Conservation (phyloP, 2,888 invertebrate species). For the Embidobia sp. region DNA sequence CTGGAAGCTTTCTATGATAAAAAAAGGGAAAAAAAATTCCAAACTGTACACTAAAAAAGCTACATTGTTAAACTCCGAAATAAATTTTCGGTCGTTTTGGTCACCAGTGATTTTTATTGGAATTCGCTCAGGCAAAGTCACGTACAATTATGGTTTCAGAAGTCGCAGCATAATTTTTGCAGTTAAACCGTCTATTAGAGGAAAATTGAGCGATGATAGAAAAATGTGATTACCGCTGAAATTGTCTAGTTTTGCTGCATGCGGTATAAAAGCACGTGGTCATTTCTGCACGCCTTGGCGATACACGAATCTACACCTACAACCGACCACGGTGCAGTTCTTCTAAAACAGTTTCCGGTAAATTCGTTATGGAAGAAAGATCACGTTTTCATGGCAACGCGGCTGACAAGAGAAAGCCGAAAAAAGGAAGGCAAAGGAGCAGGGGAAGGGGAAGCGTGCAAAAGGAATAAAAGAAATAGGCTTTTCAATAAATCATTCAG, state of each 20-base stretch:
- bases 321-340: slow-evolving; percentile 28
- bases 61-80: too few relatives aligned
- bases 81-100: too few relatives aligned
- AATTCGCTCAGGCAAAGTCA: too few relatives aligned
- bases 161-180: too few relatives aligned
- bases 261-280: slow-evolving; percentile 5
- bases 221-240: slow-evolving; percentile 13
- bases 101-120: too few relatives aligned
- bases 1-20: too few relatives aligned
- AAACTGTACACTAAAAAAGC: too few relatives aligned
- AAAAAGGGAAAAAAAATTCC: too few relatives aligned
- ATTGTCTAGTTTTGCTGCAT: neutral
- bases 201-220: neutral
- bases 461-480: slow-evolving; percentile 3
- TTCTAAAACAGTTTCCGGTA: slow-evolving; percentile 59
- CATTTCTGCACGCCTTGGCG: slow-evolving; percentile 15
- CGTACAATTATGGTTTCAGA: too few relatives aligned
- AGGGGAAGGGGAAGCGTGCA: slow-evolving; percentile 2
- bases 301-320: slow-evolving; percentile 31
- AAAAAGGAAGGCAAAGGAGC: slow-evolving; percentile 11
- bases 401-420: slow-evolving; percentile 17
- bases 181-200: too few relatives aligned
- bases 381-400: slow-evolving; percentile 52
- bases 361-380: slow-evolving; percentile 61
- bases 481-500: slow-evolving; percentile 65